Base-by-base conservation (phyloP, 2,113 vertebrate genomes). In the Alosa alosa region DNA sequence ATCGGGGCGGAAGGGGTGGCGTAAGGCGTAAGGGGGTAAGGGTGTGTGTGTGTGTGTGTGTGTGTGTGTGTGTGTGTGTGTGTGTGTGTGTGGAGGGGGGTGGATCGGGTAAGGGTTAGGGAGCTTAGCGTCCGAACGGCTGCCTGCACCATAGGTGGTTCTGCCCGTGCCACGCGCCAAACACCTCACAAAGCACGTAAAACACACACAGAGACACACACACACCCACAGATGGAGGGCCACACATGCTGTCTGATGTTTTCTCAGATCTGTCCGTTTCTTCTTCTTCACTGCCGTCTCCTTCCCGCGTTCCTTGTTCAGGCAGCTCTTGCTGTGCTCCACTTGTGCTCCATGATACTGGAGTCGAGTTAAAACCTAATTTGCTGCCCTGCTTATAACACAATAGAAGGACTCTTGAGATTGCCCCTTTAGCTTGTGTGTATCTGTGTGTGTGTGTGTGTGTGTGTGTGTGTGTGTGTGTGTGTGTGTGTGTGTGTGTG, bases 31-130 rank as follows among this genome's bases (percentile, higher is more conserved):
- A 31, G 31, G 31, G 91, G 90, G 87, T 92, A 31, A 31, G 31
- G 31, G 91, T 92, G 91, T 83, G 93, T 93, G 94, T 92, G 93
- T n/a, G n/a, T 11, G n/a, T 10, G n/a, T 9, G 64, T n/a, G 22
- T 92, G 91, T 83, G 93, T 93, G 94, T 92, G 93, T n/a, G n/a
- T n/a, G n/a, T 92, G 91, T 83, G 93, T 93, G 94, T 92, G 93
- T n/a, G n/a, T n/a, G n/a, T 11, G n/a, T 10, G n/a, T 9, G 64
- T n/a, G 22, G 22, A n/a, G 64, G 10, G 6, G 20, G n/a, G 57
- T 1, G 9, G 9, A 6, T 25, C 0, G 55, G 55, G 55, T 22
- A 89, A 88, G 20, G 20, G 55, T 60, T 20, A 20, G 18, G 20
- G 55, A 60, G 55, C 55, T 60, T 3, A 22, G 5, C 18, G 55